These are phyloP conservation scores for Borostomias antarcticus DNA, from an alignment of 2,797 vertebrate genomes.

Conservation along the genomic window DNA sequence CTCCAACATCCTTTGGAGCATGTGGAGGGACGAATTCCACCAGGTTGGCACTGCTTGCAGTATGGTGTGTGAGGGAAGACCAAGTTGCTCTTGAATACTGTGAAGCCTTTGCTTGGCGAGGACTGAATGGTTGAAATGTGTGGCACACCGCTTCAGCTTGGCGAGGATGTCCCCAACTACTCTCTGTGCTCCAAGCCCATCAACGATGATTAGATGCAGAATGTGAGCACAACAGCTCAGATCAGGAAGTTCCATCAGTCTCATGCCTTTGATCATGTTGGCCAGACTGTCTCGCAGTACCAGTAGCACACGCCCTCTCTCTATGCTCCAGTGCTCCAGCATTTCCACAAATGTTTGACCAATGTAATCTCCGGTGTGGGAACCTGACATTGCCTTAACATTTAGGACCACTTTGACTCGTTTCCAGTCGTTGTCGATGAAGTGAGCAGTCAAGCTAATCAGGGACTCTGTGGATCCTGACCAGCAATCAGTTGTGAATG, in stretches of 20 bases:
- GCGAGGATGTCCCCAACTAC: conserved; percentile 19
- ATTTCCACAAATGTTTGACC: too few relatives aligned
- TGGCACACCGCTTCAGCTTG: conserved; percentile 8
- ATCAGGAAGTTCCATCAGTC: conserved; percentile 20
- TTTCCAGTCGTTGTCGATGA: conserved; percentile 22
- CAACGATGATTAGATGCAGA: conserved; percentile 26
- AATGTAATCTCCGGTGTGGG: conserved; percentile 25
- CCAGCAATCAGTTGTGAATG: conserved; percentile 26
- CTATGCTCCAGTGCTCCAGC: too few relatives aligned
- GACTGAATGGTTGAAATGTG: conserved; percentile 23
- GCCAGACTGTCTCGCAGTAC: conserved; percentile 26
- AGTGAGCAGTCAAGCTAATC: conserved; percentile 29
- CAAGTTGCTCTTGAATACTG: too few relatives aligned
- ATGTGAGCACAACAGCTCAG: conserved; percentile 32
- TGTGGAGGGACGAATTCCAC: conserved; percentile 23
- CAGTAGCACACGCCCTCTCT: conserved; percentile 13
- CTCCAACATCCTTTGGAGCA: conserved; percentile 21
- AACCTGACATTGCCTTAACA: conserved; percentile 12
- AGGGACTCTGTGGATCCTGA: conserved; percentile 15
- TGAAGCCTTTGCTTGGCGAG: conserved; percentile 8
- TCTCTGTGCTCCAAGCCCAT: conserved; percentile 22
- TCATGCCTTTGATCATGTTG: conserved; percentile 30
- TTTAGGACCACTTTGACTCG: conserved; percentile 20
- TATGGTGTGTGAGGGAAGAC: too few relatives aligned
- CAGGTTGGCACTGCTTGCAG: conserved; percentile 15